Percentiles rank a stretch among this genome's conserved stretches.
Evolutionary conservation across 2,113 vertebrate genomes (phyloP).

Genomic region (Rattus norvegicus): DNA sequence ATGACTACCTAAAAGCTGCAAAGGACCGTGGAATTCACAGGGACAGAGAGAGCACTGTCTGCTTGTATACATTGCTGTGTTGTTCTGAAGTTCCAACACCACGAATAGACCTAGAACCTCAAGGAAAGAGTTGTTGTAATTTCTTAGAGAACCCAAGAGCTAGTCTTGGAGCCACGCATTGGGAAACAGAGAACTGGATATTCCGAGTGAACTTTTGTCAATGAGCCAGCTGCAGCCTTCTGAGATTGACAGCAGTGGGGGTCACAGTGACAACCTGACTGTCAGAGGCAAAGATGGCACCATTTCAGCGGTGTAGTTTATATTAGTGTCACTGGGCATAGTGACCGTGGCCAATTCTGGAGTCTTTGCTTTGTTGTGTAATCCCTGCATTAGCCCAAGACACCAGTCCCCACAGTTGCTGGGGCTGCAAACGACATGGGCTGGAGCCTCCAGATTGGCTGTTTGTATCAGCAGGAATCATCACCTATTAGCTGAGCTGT

Average conservation of each 20-base stretch:
- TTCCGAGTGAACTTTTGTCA: neutral
- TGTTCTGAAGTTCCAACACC: neutral
- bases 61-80: neutral
- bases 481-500: neutral
- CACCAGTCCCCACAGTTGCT: neutral
- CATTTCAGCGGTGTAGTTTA: neutral
- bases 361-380: neutral
- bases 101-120: neutral
- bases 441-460: neutral
- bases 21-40: neutral
- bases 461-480: neutral
- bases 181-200: neutral
- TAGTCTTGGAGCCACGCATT: neutral
- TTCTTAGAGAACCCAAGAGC: neutral
- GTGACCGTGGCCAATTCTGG: too few relatives aligned
- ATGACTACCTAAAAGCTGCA: neutral
- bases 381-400: neutral
- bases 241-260: neutral
- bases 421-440: fast-evolving
- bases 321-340: neutral
- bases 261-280: neutral
- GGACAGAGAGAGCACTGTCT: neutral
- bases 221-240: neutral
- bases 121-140: neutral
- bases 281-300: neutral